phyloP scores from a whole-genome alignment of 2,797 vertebrate species.

The Parauchenoglanis punctatus region DNA sequence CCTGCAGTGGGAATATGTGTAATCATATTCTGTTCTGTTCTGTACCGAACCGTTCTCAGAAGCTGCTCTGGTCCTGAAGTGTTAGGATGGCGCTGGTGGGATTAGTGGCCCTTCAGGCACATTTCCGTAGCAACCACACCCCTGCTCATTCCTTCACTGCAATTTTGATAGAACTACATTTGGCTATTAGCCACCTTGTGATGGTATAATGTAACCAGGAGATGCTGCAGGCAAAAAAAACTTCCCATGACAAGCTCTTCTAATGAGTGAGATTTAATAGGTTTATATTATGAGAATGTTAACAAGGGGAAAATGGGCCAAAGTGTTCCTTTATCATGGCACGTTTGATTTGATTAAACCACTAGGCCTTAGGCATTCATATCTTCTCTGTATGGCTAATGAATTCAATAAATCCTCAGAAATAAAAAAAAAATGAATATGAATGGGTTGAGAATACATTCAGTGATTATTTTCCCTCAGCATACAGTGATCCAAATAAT shows the following conservation, averaged over 20 bases:
- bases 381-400: constrained; percentile 66
- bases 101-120: background rate
- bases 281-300: constrained; percentile 58
- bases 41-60: background rate
- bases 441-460: constrained; percentile 71
- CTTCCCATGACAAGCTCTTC: constrained; percentile 53
- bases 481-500: constrained; percentile 27
- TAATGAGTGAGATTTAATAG: constrained; percentile 66
- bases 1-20: background rate
- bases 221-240: constrained; percentile 56
- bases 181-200: constrained; percentile 52
- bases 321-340: constrained; percentile 59
- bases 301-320: constrained; percentile 63
- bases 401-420: constrained; percentile 67
- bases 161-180: constrained; percentile 30
- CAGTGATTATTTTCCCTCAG: constrained; percentile 57
- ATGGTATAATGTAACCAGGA: constrained; percentile 54
- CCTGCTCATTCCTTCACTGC: background rate
- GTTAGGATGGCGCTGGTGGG: background rate
- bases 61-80: background rate
- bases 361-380: constrained; percentile 67
- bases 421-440: constrained; percentile 72
- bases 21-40: background rate
- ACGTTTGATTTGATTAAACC: constrained; percentile 75
- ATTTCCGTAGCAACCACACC: background rate